Evolutionary conservation across 2,113 vertebrate genomes (phyloP).

Genomic region (Plecotus auritus): DNA sequence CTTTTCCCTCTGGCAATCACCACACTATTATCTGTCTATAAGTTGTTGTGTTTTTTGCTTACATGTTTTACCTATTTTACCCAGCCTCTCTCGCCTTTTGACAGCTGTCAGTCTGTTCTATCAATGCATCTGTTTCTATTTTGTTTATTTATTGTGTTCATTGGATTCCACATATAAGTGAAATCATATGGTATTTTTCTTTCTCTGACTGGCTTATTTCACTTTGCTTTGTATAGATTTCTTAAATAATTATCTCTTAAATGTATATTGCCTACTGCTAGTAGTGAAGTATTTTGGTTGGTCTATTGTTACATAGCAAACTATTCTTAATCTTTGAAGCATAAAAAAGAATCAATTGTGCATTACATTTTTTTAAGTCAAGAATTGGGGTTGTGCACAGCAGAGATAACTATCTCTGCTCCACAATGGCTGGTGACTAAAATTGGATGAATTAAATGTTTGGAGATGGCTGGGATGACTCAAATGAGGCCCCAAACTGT

Average conservation of each 20-base stretch:
- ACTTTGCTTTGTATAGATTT: not conserved
- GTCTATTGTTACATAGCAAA: not conserved
- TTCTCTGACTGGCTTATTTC: too few relatives aligned
- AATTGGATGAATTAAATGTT: not conserved
- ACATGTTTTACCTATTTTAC: too few relatives aligned
- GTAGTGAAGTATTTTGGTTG: not conserved
- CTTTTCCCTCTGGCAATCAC: too few relatives aligned
- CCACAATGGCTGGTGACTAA: not conserved
- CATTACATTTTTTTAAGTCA: not conserved
- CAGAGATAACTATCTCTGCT: not conserved
- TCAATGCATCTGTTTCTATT: too few relatives aligned
- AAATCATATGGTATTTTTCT: too few relatives aligned
- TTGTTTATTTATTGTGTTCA: too few relatives aligned
- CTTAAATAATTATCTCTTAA: constrained; percentile 1
- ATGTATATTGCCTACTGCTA: not conserved
- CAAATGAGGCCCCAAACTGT: not conserved
- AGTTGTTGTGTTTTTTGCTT: too few relatives aligned
- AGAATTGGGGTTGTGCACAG: not conserved
- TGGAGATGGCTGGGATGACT: not conserved
- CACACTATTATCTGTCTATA: too few relatives aligned
- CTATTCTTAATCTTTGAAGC: not conserved
- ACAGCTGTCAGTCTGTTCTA: too few relatives aligned
- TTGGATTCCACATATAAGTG: too few relatives aligned
- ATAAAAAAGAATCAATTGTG: not conserved
- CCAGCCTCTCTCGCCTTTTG: too few relatives aligned